Evolutionary conservation across 2,888 invertebrate genomes (phyloP), one percentile per base, ranked within the genome.

Genomic region (Tiliacea aurago): DNA sequence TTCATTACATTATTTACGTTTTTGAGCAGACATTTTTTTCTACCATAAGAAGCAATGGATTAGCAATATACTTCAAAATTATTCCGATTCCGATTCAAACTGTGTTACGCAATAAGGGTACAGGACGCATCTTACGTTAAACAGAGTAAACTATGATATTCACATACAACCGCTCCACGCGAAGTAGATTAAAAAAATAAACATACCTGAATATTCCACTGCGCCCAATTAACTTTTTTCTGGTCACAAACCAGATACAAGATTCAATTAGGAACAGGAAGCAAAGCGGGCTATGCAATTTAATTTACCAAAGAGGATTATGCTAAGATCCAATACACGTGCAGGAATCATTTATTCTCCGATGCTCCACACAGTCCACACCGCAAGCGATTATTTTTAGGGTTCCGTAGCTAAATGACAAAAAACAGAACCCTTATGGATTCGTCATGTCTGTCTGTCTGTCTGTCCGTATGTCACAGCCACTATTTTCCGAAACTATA

Each of bases 191-290:
- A 23, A 41, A 55, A 37, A n/a, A 23, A 43, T 33, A 58, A 18
- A 37, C 4, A 65, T 37, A 37, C 37, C 37, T 37, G 37, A 55
- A 56, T 15, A 53, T 33, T 28, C 18, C 3, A 63, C 49, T 18
- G 47, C 58, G 2, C 20, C 28, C 55, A 67, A 80, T 80, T 45
- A 66, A 63, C 70, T 67, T 67, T 81, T 68, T 81, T 59, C 28
- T 43, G 20, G 18, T 58, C 43, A 61, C 61, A 58, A 73, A 55
- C 68, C 18, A 45, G 56, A 69, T 56, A 61, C 58, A 58, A 58
- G 53, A 75, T 83, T 71, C 66, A 69, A 79, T 81, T 83, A 69
- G 28, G 9, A 69, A 43, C 61, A 41, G 41, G 15, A 71, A 43
- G 43, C 55, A 59, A 70, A 49, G 45, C 15, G 41, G 58, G 47